Evolutionary conservation across 1,140 invertebrate species (phyloP).

Genomic region (Eupristina koningsbergeri): DNA sequence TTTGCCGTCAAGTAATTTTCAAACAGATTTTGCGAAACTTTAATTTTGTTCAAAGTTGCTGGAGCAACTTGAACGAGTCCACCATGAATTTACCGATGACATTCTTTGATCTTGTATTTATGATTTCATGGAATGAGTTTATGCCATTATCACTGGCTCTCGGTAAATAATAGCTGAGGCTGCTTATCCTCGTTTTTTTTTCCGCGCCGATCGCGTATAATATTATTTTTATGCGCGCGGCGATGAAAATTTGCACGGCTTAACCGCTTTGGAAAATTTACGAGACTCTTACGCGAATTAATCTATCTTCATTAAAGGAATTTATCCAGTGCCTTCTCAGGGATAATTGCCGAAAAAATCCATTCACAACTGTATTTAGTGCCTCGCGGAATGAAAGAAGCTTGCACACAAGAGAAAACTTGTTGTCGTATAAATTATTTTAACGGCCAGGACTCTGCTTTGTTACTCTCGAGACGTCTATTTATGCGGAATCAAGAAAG

Average conservation of each 20-base stretch:
- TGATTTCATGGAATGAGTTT: background rate
- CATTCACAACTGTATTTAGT: background rate
- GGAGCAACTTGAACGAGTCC: background rate
- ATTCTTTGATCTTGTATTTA: background rate
- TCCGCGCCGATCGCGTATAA: background rate
- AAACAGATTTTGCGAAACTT: background rate
- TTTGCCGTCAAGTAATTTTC: background rate
- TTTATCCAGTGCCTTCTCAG: background rate
- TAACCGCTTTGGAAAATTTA: background rate
- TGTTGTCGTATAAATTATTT: slow-evolving; percentile 28
- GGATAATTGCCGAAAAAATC: background rate
- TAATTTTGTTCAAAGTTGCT: background rate
- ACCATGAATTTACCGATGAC: background rate
- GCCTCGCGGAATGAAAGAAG: slow-evolving; percentile 18
- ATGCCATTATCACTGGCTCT: background rate
- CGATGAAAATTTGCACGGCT: background rate
- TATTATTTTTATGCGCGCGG: background rate
- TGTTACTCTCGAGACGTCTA: slow-evolving; percentile 4
- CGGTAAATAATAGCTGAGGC: background rate
- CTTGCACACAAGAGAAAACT: slow-evolving; percentile 42
- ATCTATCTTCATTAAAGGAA: background rate
- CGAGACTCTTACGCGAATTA: background rate
- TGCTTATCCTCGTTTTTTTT: background rate
- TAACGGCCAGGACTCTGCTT: background rate
- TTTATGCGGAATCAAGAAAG: slow-evolving; percentile 18